These are phyloP conservation scores for Drosophila leonis DNA, from an alignment of 2,888 invertebrate species.

Conservation along the genomic window DNA sequence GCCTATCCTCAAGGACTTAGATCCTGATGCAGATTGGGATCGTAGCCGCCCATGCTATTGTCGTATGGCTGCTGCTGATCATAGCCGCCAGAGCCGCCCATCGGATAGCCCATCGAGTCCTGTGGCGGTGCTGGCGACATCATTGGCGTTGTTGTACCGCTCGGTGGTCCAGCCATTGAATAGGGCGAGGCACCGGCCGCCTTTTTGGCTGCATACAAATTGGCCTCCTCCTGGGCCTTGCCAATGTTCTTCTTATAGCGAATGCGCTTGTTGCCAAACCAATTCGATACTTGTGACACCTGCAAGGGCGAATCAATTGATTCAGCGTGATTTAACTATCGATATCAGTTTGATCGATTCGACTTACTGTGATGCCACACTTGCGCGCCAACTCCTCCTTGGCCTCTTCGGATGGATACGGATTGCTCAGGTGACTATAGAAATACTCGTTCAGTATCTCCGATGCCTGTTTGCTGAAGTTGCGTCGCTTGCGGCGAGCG, in stretches of 20 bases:
- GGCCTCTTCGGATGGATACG: slow-evolving; percentile 99
- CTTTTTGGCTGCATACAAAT: slow-evolving; percentile 99
- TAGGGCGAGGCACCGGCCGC: slow-evolving; percentile 96
- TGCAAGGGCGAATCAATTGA: slow-evolving; percentile 33
- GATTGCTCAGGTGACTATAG: slow-evolving; percentile 99
- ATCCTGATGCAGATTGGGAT: slow-evolving; percentile 95
- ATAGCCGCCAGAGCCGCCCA: slow-evolving; percentile 96
- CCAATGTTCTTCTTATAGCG: slow-evolving; percentile 99
- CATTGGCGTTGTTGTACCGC: slow-evolving; percentile 96
- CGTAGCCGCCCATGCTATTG: slow-evolving; percentile 95
- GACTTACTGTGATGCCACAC: slow-evolving; percentile 97
- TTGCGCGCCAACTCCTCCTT: slow-evolving; percentile 99
- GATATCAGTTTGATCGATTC: neutral
- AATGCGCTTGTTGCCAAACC: slow-evolving; percentile 99
- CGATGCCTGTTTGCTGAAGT: slow-evolving; percentile 99
- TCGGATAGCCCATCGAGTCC: slow-evolving; percentile 96
- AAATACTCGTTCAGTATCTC: slow-evolving; percentile 99
- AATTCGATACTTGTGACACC: slow-evolving; percentile 95
- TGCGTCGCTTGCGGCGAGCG: slow-evolving; percentile 95
- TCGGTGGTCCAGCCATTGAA: slow-evolving; percentile 94
- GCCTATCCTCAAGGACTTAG: slow-evolving; percentile 88
- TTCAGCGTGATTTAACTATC: too few species aligned
- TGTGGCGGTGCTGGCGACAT: slow-evolving; percentile 97
- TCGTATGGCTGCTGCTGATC: slow-evolving; percentile 95
- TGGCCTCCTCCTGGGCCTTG: slow-evolving; percentile 99